Percentiles rank a stretch among this genome's conserved stretches.
phyloP scores from a whole-genome alignment of 2,113 vertebrate genomes.

The Numenius arquata region DNA sequence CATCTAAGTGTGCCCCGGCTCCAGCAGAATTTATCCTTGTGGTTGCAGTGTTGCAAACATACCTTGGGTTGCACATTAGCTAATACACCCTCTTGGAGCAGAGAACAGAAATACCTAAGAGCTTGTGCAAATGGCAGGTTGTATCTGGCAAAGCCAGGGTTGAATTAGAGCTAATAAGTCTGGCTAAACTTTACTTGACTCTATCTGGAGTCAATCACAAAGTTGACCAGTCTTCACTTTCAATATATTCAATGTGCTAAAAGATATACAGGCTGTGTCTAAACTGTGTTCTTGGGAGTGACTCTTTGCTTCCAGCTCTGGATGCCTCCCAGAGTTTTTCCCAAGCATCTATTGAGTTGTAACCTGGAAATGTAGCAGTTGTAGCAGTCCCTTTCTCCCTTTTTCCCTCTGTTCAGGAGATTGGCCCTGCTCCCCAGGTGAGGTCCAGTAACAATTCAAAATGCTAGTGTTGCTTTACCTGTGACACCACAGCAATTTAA shows the following conservation, averaged over 20 bases:
- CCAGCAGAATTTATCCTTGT: slow-evolving; percentile 7
- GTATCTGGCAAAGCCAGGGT: slow-evolving; percentile 26
- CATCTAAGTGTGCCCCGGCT: neutral
- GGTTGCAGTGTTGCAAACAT: slow-evolving; percentile 30
- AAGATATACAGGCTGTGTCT: neutral
- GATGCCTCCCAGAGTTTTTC: neutral
- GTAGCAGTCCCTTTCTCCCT: neutral
- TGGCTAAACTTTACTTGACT: slow-evolving; percentile 45
- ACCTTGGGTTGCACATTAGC: slow-evolving; percentile 39
- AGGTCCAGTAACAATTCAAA: neutral
- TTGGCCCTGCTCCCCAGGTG: neutral
- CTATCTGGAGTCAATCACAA: slow-evolving; percentile 42
- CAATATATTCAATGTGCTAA: neutral
- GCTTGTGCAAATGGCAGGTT: slow-evolving; percentile 29
- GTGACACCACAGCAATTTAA: neutral
- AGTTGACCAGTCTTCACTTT: slow-evolving; percentile 10
- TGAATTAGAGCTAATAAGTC: neutral
- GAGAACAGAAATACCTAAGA: slow-evolving; percentile 49
- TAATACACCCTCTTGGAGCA: slow-evolving; percentile 39
- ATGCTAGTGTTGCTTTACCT: neutral
- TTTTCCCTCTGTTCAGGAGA: neutral
- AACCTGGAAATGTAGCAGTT: neutral
- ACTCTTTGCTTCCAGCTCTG: neutral
- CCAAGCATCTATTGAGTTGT: neutral
- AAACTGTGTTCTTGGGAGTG: neutral